These are phyloP conservation scores for Drymonia ruficornis DNA, from an alignment of 2,888 invertebrate genomes.

Conservation along the genomic window DNA sequence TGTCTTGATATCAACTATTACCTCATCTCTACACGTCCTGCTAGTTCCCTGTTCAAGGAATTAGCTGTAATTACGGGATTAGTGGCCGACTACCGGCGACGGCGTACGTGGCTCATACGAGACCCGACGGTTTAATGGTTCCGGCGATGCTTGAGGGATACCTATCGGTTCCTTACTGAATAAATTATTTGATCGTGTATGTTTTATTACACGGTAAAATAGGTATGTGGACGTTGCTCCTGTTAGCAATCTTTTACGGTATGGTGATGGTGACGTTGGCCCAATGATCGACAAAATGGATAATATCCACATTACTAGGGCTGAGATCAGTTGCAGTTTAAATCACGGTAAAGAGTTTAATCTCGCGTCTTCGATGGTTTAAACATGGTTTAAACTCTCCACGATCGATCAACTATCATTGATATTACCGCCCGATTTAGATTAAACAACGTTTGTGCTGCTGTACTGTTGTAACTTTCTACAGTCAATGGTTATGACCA, in stretches of 20 bases:
- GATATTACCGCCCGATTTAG: too few species aligned
- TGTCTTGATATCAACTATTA: not conserved
- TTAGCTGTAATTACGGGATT: slow-evolving; percentile 17
- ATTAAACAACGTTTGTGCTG: too few species aligned
- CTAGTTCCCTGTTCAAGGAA: slow-evolving; percentile 18
- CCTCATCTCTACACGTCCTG: slow-evolving; percentile 14
- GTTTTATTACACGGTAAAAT: not conserved
- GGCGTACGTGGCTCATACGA: not conserved
- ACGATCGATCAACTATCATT: too few species aligned
- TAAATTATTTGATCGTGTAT: slow-evolving; percentile 1
- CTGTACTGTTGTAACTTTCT: too few species aligned
- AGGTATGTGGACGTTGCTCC: not conserved
- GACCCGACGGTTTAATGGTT: not conserved
- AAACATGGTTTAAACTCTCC: too few species aligned
- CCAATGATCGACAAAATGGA: too few species aligned
- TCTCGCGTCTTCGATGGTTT: too few species aligned
- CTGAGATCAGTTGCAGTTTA: too few species aligned
- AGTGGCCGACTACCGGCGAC: slow-evolving; percentile 16
- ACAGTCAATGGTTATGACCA: too few species aligned
- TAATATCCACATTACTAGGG: too few species aligned
- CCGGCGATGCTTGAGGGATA: not conserved
- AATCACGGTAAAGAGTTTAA: too few species aligned
- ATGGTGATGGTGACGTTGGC: too few species aligned
- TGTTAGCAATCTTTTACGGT: not conserved
- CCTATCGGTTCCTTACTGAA: not conserved